Base-by-base conservation (phyloP, 2,888 invertebrate species). In the Hypsopygia costalis region DNA sequence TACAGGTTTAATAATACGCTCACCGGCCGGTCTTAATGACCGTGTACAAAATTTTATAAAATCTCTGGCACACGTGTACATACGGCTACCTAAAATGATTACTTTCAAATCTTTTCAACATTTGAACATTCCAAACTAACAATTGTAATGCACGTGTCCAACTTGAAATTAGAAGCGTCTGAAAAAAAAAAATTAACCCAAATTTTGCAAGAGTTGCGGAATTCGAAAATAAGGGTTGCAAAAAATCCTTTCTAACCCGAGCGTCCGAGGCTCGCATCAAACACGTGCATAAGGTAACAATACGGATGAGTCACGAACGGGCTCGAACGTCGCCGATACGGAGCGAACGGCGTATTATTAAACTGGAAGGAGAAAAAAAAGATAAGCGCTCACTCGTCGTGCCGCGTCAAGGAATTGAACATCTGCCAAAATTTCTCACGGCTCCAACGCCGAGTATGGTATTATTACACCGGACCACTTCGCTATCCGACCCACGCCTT, bases 401-500 rank as follows among this genome's bases (percentile, higher is more conserved):
- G 73, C 76, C 73, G 77, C 78, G 78, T 81, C 81, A 82, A 86
- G 83, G 78, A 86, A 87, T 86, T 87, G 87, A 85, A 87, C 89
- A 89, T 89, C 89, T 89, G 89, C 88, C 88, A 81, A 87, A 89
- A 88, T 73, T 88, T 89, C 89, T 89, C 89, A 89, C 89, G 89
- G 81, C 69, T 79, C 75, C 71, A 67, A 64, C 65, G 62, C 65
- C 70, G 60, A 64, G 74, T 72, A 74, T 75, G 76, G 77, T 83
- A 82, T 85, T 86, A 87, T 86, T 82, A 82, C 55, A 61, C 68
- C 66, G 74, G 74, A 70, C 76, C 65, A 74, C 71, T 75, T 66
- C 56, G 69, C 74, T 76, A 76, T 79, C 32, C 33, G 25, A 69
- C 71, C 73, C 69, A 64, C 61, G 72, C 67, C 76, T 77, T 79